Evolutionary conservation across 2,888 invertebrate genomes (phyloP), one percentile per base, ranked within the genome.

Genomic region (Itoplectis maculator): DNA sequence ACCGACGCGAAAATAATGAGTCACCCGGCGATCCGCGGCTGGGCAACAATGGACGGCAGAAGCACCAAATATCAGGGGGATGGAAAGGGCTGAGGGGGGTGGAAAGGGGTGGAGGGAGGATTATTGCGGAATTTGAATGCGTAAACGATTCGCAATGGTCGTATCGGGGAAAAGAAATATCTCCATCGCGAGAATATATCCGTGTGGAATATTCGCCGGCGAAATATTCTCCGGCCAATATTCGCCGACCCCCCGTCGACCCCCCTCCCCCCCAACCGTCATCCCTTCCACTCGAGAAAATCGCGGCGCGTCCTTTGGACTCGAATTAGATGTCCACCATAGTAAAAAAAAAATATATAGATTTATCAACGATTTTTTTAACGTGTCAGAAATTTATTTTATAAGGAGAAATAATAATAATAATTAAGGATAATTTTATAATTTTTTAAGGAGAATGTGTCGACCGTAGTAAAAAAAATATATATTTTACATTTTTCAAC

Each of bases 1-100:
- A 87, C 86, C 75, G 65, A 73, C 75, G 69, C 80, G 86, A 87
- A 90, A 92, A 92, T 91, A 91, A 92, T 90, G 91, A 92, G 89
- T 91, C 91, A 91, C 89, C 89, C 87, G 85, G 76, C 87, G 86
- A 87, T 86, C 76, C 80, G 74, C 72, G 73, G 78, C 82, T 40
- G 80, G 65, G 42, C 75, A 75, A 82, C 82, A 82, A 82, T 82
- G 75, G 74, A 45, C 42, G 13, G 56, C 68, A 37, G 42, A 63
- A 35, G 69, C 54, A 69, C 73, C 73, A 66, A 80, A 65, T 69
- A 81, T 84, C 69, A 63, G 29, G 29, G 29, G 29, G 29, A 5
- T 5, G 29, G 29, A n/a, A n/a, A n/a, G 29, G 29, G 2, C 29
- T n/a, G n/a, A n/a, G n/a, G 29, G 29, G 29, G 29, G 29, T 3